Conservation (phyloP, 1,140 invertebrate species). For the Tribolium castaneum region DNA sequence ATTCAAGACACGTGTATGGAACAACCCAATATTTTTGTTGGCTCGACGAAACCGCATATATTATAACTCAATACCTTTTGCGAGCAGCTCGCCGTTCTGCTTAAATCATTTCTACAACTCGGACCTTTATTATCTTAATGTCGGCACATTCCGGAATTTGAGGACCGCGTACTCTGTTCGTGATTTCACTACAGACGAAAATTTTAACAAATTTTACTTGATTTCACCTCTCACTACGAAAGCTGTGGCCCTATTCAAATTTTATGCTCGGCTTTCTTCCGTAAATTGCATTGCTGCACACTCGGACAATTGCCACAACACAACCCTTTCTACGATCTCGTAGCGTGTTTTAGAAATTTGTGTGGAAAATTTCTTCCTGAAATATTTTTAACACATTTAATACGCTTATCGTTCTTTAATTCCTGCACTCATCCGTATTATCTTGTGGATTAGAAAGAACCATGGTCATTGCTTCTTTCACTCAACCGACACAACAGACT, state of each 20-base stretch:
- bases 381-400: neutral
- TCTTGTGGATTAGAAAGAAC: neutral
- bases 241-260: slow-evolving; percentile 15
- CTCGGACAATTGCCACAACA: neutral
- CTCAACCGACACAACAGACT: slow-evolving; percentile 4
- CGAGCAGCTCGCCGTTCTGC: slow-evolving; percentile 36
- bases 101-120: slow-evolving; percentile 41
- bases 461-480: slow-evolving; percentile 19
- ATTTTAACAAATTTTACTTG: too few species aligned
- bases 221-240: slow-evolving; percentile 18
- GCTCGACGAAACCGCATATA: slow-evolving; percentile 24
- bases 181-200: slow-evolving; percentile 32
- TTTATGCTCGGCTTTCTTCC: slow-evolving; percentile 15
- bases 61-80: slow-evolving; percentile 24
- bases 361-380: neutral
- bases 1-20: slow-evolving; percentile 14
- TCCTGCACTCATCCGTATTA: slow-evolving; percentile 5
- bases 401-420: slow-evolving; percentile 16
- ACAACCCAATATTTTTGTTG: slow-evolving; percentile 25
- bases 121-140: slow-evolving; percentile 41
- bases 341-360: neutral
- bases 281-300: slow-evolving; percentile 14
- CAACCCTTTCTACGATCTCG: neutral
- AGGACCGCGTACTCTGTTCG: slow-evolving; percentile 39
- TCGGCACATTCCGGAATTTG: slow-evolving; percentile 39